Base-by-base conservation (phyloP, 2,113 vertebrate species). In the Silurus meridionalis region DNA sequence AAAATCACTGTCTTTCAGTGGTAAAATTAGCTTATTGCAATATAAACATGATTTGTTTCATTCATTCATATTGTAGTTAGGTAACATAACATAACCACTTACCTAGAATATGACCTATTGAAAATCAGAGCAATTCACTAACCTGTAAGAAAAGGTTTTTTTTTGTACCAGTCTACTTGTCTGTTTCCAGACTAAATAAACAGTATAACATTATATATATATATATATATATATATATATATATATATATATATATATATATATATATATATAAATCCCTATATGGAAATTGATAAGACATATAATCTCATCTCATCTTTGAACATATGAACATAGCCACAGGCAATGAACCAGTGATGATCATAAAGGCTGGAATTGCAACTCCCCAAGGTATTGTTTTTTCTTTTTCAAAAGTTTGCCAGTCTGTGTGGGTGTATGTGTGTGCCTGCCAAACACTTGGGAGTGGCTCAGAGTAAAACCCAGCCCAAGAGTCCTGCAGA, bases 401-500 rank as follows among this genome's bases (percentile, higher is more conserved):
- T 58, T 89, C 80, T 92, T 90, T 86, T 87, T 25, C 80, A 63
- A 69, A 80, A 79, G 82, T 46, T 80, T 66, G 19, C 75, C 55
- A 15, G 25, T 64, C 89, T 89, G 66, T 85, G 77, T 92, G 92
- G 92, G 91, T 93, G 91, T 89, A 61, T 85, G 77, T 92, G 92
- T 92, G 91, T 93, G 91, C 90, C 89, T 93, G 92, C 89, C 91
- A 92, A 92, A 69, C 82, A 87, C 28, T 86, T 91, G 93, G 94
- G 94, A 92, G 95, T 93, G 95, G 95, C 89, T 90, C 88, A 84
- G 92, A 91, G 87, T 90, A 1, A 84, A 88, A 91, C 92, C 94
- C 90, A 89, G 86, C 90, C 84, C 89, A 57, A 75, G 57, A 86
- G 86, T 91, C 90, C 79, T 95, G 94, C 90, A 92, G 85, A 91